Base-by-base conservation (phyloP, 2,888 invertebrate species). In the Spisula solida region DNA sequence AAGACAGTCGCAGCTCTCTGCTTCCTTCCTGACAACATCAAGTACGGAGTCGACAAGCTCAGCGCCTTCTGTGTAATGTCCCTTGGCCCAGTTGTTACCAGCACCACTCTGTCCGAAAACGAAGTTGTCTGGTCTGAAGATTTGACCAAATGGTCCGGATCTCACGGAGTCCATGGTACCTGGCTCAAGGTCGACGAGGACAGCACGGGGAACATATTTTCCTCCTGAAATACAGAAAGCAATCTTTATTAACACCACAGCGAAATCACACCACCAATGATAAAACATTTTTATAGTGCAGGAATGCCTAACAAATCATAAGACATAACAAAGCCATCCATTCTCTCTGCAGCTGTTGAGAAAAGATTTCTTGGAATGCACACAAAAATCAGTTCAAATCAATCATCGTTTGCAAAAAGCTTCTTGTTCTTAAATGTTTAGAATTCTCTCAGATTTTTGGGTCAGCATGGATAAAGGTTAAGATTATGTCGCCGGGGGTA, bases 61-160 rank as follows among this genome's bases (percentile, higher is more conserved):
- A 20, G 86, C 86, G 47, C 86, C 86, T 60, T 86, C 86, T 86
- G 86, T 80, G 86, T 86, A 80, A 29, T 81, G 86, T 48, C 81
- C 86, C 31, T 83, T 83, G 75, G 83, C 98, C 93, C 98, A 98
- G 96, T 98, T 98, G 97, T 98, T 98, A 82, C 98, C 97, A 98
- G 96, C 98, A 98, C 97, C 99, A 79, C 95, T 95, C 90, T 96
- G 96, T 25, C 95, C 95, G 96, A 99, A 99, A 25, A 99, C 98
- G 96, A 98, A 99, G 97, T 99, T 99, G 97, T 99, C 99, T 29
- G 99, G 99, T 92, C 99, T 97, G 97, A 99, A 99, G 95, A 99
- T 98, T 97, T 99, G 98, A n/a, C 98, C 98, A 97, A 98, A 99
- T 16, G 99, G 98, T 89, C 99, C 99, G 0, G 99, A 98, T 14